Percentiles rank a stretch among this genome's conserved stretches.
Conservation (phyloP, 2,797 vertebrate species). For the Channallabes apus region DNA sequence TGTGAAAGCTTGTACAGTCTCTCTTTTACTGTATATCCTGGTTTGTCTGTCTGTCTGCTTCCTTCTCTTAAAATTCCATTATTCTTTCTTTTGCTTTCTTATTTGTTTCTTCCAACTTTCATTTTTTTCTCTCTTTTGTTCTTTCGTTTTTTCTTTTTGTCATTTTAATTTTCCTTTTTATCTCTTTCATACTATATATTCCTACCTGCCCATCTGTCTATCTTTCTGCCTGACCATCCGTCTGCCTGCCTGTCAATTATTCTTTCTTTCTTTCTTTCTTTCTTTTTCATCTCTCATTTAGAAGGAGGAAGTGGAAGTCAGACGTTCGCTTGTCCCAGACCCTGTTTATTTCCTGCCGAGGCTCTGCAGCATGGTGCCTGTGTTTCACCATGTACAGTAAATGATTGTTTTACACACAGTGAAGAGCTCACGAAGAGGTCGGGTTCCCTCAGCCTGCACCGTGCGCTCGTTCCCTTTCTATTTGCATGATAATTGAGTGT, state of each 20-base stretch:
- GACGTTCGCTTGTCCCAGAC: not conserved
- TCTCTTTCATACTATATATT: not conserved
- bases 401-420: constrained; percentile 65
- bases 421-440: constrained; percentile 64
- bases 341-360: not conserved
- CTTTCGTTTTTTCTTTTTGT: not conserved
- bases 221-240: not conserved
- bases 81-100: not conserved
- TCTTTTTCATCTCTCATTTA: too few relatives aligned
- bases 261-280: not conserved
- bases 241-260: not conserved
- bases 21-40: not conserved
- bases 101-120: not conserved
- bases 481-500: constrained; percentile 26
- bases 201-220: not conserved
- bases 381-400: constrained; percentile 55
- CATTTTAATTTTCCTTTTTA: not conserved
- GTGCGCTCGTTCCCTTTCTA: not conserved
- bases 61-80: too few relatives aligned
- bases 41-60: not conserved
- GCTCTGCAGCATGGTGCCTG: not conserved
- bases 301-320: not conserved
- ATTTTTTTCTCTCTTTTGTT: not conserved
- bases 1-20: not conserved
- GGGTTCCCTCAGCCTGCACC: constrained; percentile 43